phyloP scores from a whole-genome alignment of 1,140 invertebrate species.

The Heterodera schachtii region DNA sequence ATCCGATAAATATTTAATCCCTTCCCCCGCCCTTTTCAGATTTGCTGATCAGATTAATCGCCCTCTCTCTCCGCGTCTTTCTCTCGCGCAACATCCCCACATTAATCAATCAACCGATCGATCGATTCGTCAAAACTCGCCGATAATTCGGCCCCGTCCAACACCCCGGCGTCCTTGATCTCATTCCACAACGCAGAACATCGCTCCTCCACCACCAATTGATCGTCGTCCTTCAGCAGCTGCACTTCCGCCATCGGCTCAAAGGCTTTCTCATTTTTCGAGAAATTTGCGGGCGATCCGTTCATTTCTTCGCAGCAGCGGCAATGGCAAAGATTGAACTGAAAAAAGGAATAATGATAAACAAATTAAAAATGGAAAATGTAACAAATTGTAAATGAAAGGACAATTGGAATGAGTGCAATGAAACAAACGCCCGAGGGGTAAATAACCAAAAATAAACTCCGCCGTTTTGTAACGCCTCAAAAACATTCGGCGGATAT shows the following conservation, averaged over 20 bases:
- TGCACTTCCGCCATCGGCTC: background rate
- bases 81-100: background rate
- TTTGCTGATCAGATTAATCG: background rate
- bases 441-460: background rate
- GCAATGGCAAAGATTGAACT: background rate
- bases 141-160: constrained; percentile 13
- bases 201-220: constrained; percentile 5
- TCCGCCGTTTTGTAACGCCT: too few species aligned
- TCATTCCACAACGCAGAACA: constrained; percentile 26
- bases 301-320: background rate
- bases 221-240: constrained; percentile 3
- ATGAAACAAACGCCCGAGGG: too few species aligned
- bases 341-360: background rate
- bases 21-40: too few species aligned
- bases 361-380: too few species aligned
- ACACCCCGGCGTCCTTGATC: constrained; percentile 23
- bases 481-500: too few species aligned
- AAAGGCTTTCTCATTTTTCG: constrained; percentile 10
- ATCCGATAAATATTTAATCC: background rate
- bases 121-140: background rate
- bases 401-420: too few species aligned
- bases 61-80: background rate
- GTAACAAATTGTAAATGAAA: too few species aligned
- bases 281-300: constrained; percentile 14
- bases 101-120: background rate